Evolutionary conservation across 2,113 vertebrate genomes (phyloP).

Genomic region (Muntiacus muntjak): DNA sequence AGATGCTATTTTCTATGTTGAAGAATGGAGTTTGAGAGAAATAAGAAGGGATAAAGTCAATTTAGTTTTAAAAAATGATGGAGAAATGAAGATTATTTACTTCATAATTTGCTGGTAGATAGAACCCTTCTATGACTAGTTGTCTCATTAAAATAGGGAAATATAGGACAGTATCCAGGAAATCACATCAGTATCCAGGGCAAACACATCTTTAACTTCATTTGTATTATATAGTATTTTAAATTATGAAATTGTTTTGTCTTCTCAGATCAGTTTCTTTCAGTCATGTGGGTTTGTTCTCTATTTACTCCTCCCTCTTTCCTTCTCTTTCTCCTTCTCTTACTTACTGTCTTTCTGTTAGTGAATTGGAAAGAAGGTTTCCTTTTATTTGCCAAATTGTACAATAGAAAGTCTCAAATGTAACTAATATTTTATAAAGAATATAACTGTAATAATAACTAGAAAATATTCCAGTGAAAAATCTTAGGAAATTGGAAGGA

Average conservation of each 20-base stretch:
- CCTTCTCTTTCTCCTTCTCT: background rate
- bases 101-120: background rate
- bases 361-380: background rate
- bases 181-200: background rate
- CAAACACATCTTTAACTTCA: background rate
- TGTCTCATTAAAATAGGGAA: background rate
- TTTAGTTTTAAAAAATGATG: background rate
- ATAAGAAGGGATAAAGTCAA: background rate
- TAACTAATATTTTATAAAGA: background rate
- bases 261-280: background rate
- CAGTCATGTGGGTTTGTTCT: background rate
- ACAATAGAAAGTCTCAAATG: background rate
- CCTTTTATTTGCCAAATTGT: background rate
- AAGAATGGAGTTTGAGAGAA: background rate
- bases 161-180: background rate
- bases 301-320: background rate
- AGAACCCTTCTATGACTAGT: background rate
- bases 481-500: background rate
- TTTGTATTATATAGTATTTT: background rate
- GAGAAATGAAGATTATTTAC: background rate
- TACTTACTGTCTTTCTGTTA: background rate
- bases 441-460: background rate
- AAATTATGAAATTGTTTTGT: background rate
- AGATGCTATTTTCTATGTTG: background rate
- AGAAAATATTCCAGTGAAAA: background rate